These are phyloP conservation scores for Sesia apiformis DNA, from an alignment of 2,888 invertebrate genomes.

Conservation along the genomic window DNA sequence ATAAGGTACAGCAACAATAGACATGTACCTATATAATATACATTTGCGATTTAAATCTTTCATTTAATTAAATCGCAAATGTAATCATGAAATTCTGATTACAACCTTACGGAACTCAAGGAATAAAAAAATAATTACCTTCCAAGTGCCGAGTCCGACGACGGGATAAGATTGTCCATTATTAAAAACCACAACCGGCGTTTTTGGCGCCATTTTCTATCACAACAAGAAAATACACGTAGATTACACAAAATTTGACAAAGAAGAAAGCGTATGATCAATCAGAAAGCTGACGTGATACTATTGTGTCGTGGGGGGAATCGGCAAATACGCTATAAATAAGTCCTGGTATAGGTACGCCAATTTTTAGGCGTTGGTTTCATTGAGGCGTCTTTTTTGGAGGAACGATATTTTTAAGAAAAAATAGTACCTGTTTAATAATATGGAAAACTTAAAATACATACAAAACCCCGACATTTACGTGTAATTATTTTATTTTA, in stretches of 20 bases:
- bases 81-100: too few species aligned
- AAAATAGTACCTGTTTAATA: too few species aligned
- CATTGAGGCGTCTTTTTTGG: not conserved
- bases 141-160: constrained; percentile 79
- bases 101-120: too few species aligned
- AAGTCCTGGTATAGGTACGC: not conserved
- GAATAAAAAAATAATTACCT: constrained; percentile 44
- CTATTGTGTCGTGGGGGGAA: not conserved
- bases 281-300: not conserved
- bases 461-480: too few species aligned
- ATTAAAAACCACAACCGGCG: constrained; percentile 62
- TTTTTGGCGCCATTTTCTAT: constrained; percentile 19
- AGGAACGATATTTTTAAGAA: too few species aligned
- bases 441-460: too few species aligned
- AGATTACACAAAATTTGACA: not conserved
- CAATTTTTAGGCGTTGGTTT: not conserved
- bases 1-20: too few species aligned
- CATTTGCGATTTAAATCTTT: too few species aligned
- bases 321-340: not conserved
- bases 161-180: constrained; percentile 74
- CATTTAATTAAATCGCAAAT: too few species aligned
- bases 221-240: not conserved
- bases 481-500: too few species aligned
- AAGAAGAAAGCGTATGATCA: not conserved
- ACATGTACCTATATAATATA: too few species aligned